Base-by-base conservation (phyloP, 2,113 vertebrate species). In the Cheirogaleus medius region DNA sequence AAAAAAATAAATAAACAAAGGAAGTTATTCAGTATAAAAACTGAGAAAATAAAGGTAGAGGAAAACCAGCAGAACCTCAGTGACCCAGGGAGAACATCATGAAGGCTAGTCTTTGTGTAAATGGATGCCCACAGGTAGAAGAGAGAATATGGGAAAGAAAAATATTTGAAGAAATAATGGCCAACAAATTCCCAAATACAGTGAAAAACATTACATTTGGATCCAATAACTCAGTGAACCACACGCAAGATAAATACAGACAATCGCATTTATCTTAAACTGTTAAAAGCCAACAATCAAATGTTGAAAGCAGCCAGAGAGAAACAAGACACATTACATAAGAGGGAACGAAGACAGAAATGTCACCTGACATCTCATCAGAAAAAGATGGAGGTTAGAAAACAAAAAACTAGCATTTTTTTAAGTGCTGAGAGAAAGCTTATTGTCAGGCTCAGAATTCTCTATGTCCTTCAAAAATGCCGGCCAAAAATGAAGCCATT, bases 401-500 rank as follows among this genome's bases (percentile, higher is more conserved):
- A 94, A 91, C 23, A 91, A 60, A 83, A 39, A 27, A 78, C 74
- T 20, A 39, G 63, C 32, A 77, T 74, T 77, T 69, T 47, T 6
- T 77, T 44, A 78, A 93, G 56, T 64, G 58, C n/a, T 87, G 52
- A 94, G 76, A 94, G 58, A 80, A 97, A 97, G 93, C 47, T 42
- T 90, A 64, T 6, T 9, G n/a, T 34, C n/a, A 85, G 47, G 66
- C n/a, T 47, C 17, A 64, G 64, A 91, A 88, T 97, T 64, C 37
- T 74, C 37, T 85, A 49, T 32, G 44, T 37, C 77, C 34, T 92
- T 83, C 71, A 94, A 91, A 88, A 92, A 86, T 71, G 34, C 49
- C 39, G 14, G 23, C 27, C 39, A 18, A n/a, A 18, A 37, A 25
- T 73, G 93, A 82, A 82, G 83, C 1, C 82, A 69, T 56, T 91